Percentiles rank a stretch among this genome's conserved stretches.
Evolutionary conservation across 2,113 vertebrate species (phyloP).

Genomic region (Clarias batrachus): DNA sequence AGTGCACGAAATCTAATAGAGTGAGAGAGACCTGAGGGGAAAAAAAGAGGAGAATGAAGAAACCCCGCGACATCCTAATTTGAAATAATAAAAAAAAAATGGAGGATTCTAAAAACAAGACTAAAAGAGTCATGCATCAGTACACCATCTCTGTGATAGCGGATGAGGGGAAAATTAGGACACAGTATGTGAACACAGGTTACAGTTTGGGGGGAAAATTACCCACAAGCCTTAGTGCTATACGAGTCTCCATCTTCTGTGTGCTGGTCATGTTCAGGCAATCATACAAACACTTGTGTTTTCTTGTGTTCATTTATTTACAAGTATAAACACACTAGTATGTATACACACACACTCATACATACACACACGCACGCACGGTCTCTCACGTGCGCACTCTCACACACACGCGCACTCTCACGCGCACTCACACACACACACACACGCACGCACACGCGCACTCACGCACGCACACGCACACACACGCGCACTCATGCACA

Average conservation of each 20-base stretch:
- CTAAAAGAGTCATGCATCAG: not conserved
- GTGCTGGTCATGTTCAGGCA: not conserved
- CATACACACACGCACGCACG: not conserved
- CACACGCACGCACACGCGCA: not conserved
- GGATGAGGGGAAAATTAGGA: not conserved
- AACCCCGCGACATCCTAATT: slow-evolving; percentile 1
- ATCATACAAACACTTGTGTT: not conserved
- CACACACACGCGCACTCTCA: not conserved
- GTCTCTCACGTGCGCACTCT: not conserved
- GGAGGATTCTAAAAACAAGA: slow-evolving; percentile 16
- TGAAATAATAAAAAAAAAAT: slow-evolving; percentile 4
- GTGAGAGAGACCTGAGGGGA: not conserved
- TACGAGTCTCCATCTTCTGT: not conserved
- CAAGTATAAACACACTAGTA: not conserved
- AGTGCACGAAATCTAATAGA: slow-evolving; percentile 13
- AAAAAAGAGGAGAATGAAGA: not conserved
- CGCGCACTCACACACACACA: not conserved
- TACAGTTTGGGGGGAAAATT: slow-evolving; percentile 2
- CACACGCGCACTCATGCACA: not conserved
- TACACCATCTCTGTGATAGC: not conserved
- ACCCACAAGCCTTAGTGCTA: slow-evolving; percentile 17
- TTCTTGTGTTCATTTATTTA: not conserved
- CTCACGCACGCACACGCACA: not conserved
- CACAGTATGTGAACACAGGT: slow-evolving; percentile 12
- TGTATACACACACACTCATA: not conserved